Base-by-base conservation (phyloP, 2,113 vertebrate species). In the Mugil cephalus region DNA sequence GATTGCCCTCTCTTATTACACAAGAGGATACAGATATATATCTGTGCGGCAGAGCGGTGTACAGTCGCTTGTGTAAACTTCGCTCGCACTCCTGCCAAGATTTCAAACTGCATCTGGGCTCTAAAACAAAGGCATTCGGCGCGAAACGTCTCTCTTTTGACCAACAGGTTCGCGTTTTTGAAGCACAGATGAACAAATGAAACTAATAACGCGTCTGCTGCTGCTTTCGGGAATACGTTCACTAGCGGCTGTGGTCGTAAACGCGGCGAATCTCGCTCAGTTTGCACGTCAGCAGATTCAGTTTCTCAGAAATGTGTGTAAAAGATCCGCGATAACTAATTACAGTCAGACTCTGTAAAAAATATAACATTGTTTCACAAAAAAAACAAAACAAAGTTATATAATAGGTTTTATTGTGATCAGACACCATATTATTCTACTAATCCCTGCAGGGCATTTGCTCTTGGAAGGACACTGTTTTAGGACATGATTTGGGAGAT, bases 1-100 rank as follows among this genome's bases (percentile, higher is more conserved):
- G 88, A 93, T 90, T 83, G 65, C 18, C 67, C 80, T 65, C 76
- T 76, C 59, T 87, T 83, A 88, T 92, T 85, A 88, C 83, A 84
- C 77, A 58, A 80, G 72, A 89, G 82, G 83, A 80, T 86, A 84
- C 75, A 74, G 72, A 84, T 76, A 67, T 76, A 67, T 58, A 80
- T 75, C 69, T 88, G 78, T 21, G 73, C 51, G 80, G 54, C 78
- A 45, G 48, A 47, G 35, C 45, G 62, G 30, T 62, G 58, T 69
- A 48, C 69, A 86, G 70, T 51, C 59, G 55, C 75, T 62, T 61
- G 34, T 43, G 47, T 74, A 56, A 77, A 86, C 61, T 73, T 77
- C 46, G 64, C 47, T 46, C 69, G 56, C 18, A 81, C 67, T 39
- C 13, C 56, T 56, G 68, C 74, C 61, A 79, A 60, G n/a, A 38